Percentiles rank a stretch among this genome's conserved stretches.
These are phyloP conservation scores for Perdita meconis DNA, from an alignment of 2,888 invertebrate species.

Conservation along the genomic window DNA sequence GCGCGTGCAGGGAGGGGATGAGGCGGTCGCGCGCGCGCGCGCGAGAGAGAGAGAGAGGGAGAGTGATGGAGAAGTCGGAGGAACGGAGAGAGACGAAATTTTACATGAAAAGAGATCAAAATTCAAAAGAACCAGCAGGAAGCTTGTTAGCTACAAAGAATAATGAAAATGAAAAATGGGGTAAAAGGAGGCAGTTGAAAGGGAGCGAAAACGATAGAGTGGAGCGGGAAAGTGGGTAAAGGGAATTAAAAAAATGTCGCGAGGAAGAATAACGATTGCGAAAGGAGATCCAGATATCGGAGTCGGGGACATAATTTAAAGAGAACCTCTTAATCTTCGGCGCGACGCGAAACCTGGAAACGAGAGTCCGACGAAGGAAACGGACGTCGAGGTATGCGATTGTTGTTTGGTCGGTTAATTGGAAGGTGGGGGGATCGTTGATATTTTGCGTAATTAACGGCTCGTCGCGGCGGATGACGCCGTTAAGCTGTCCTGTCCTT, in stretches of 20 bases:
- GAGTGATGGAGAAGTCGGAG: too few species aligned
- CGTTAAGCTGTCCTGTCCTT: background rate
- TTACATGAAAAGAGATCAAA: slow-evolving; percentile 36
- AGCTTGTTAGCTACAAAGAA: slow-evolving; percentile 39
- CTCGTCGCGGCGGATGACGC: background rate
- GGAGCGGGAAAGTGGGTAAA: background rate
- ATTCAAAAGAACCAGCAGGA: slow-evolving; percentile 34
- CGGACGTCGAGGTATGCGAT: background rate
- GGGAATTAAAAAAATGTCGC: background rate
- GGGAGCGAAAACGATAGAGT: background rate
- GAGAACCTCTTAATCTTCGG: slow-evolving; percentile 16
- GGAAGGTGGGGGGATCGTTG: background rate
- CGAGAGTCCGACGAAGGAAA: background rate
- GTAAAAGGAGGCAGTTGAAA: background rate
- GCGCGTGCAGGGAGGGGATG: background rate
- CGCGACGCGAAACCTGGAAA: background rate
- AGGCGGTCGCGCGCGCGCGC: too few species aligned
- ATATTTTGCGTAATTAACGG: background rate
- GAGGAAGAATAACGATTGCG: slow-evolving; percentile 22
- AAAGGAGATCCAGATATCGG: slow-evolving; percentile 7
- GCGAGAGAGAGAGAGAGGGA: background rate
- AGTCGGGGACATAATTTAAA: slow-evolving; percentile 25
- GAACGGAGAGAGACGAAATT: slow-evolving; percentile 2
- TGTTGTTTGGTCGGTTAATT: background rate
- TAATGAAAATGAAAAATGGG: slow-evolving; percentile 32